Evolutionary conservation across 2,888 invertebrate species (phyloP), one percentile per base, ranked within the genome.

Genomic region (Hermaeophaga mercurialis): DNA sequence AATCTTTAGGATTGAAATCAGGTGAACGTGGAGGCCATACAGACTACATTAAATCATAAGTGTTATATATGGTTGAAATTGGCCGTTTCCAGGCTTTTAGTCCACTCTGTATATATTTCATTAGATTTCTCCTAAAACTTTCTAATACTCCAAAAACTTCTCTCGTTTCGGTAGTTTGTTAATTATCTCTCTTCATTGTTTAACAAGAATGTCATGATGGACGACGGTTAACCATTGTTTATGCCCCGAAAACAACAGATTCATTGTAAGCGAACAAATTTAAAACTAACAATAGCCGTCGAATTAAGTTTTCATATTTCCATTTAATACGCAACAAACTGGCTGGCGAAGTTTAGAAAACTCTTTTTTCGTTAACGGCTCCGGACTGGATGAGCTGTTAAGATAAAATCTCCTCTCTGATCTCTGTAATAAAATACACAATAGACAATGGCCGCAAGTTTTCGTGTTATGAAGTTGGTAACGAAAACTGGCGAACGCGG

Each of bases 361-460:
- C 45, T 33, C 33, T 56, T 54, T 52, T 56, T 56, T 52, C 47
- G 41, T 34, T 49, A 28, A 41, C 8, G 4, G 43, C n/a, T 7
- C 14, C 14, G 41, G 41, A 58, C 43, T 39, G 54, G 59, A 62
- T 62, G 66, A 64, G 64, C 52, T 56, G 52, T 56, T 55, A 54
- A 56, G 61, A 61, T 65, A 61, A 60, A 61, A 61, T 61, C 61
- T 53, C 45, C 53, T 26, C 45, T 38, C 46, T 50, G 39, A 50
- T 49, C 39, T 49, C 28, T 19, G 36, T 56, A 57, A 56, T 64
- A 58, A 61, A 61, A 62, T 56, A 62, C 58, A 58, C 59, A 58
- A 57, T 58, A 63, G 58, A 63, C 62, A 61, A 63, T 63, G 39
- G 53, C 49, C 33, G 41, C 55, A 58, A 55, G 52, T 58, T 54